These are phyloP conservation scores for Bovichtus diacanthus DNA, from an alignment of 2,797 vertebrate genomes.

Conservation along the genomic window DNA sequence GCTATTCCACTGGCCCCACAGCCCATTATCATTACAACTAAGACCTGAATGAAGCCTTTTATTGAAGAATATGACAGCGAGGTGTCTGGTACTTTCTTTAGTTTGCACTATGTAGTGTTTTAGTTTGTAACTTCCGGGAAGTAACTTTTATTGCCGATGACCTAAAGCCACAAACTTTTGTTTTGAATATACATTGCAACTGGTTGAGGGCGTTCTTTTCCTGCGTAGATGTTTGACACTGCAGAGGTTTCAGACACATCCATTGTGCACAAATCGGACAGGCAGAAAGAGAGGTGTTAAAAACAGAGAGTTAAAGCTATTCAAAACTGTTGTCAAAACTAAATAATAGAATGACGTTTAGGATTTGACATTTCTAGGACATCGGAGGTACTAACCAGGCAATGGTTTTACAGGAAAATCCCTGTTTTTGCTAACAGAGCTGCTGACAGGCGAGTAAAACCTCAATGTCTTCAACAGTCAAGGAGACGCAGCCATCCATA, in stretches of 20 bases:
- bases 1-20: slow-evolving; percentile 53
- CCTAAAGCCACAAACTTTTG: slow-evolving; percentile 23
- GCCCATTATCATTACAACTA: slow-evolving; percentile 48
- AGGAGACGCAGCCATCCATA: slow-evolving; percentile 55
- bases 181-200: not conserved
- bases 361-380: slow-evolving; percentile 55
- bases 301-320: not conserved
- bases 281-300: not conserved
- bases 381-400: slow-evolving; percentile 30
- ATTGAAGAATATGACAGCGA: slow-evolving; percentile 41
- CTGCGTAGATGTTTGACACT: slow-evolving; percentile 24
- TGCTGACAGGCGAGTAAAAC: slow-evolving; percentile 46
- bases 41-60: slow-evolving; percentile 52
- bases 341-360: slow-evolving; percentile 14
- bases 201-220: not conserved
- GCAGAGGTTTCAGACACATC: slow-evolving; percentile 22
- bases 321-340: slow-evolving; percentile 35
- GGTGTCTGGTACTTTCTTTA: slow-evolving; percentile 33
- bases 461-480: slow-evolving; percentile 59
- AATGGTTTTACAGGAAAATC: slow-evolving; percentile 61
- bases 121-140: slow-evolving; percentile 30
- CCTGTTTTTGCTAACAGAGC: slow-evolving; percentile 32
- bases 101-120: not conserved
- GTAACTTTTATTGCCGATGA: slow-evolving; percentile 14
- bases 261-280: slow-evolving; percentile 4